A percentile compares a stretch with the other conserved stretches of the same genome.
Evolutionary conservation across 2,113 vertebrate genomes (phyloP).

Genomic region (Tetrax tetrax): DNA sequence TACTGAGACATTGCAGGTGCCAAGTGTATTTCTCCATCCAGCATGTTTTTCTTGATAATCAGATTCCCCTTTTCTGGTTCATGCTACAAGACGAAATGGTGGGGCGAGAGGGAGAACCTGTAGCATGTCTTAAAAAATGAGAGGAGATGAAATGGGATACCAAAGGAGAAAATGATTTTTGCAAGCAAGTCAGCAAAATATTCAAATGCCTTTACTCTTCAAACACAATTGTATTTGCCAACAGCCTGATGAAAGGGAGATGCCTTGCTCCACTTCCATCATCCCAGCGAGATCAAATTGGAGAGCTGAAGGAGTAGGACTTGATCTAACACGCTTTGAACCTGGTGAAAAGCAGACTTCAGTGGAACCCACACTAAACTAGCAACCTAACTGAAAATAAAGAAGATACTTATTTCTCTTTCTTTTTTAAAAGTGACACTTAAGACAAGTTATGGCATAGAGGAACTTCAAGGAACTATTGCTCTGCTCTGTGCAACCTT

Average conservation of each 20-base stretch:
- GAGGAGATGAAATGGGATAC: background rate
- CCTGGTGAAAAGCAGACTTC: background rate
- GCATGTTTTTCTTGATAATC: background rate
- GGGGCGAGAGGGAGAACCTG: no score
- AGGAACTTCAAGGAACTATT: background rate
- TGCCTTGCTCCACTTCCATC: background rate
- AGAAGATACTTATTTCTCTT: background rate
- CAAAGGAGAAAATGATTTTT: background rate
- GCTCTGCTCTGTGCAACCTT: background rate
- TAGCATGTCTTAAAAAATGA: background rate
- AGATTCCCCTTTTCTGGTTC: background rate
- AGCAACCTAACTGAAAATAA: background rate
- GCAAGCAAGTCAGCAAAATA: background rate
- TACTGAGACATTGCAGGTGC: background rate
- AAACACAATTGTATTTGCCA: background rate
- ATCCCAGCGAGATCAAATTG: fast-evolving
- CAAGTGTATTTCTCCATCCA: background rate
- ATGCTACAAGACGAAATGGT: background rate
- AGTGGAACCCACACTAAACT: background rate
- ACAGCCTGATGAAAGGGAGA: background rate
- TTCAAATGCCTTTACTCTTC: background rate
- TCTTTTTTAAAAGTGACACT: background rate
- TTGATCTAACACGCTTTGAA: background rate
- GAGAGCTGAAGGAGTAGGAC: background rate
- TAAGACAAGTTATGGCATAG: background rate